phyloP scores from a whole-genome alignment of 2,797 vertebrate species.

The Mormyrus hasselquistii region DNA sequence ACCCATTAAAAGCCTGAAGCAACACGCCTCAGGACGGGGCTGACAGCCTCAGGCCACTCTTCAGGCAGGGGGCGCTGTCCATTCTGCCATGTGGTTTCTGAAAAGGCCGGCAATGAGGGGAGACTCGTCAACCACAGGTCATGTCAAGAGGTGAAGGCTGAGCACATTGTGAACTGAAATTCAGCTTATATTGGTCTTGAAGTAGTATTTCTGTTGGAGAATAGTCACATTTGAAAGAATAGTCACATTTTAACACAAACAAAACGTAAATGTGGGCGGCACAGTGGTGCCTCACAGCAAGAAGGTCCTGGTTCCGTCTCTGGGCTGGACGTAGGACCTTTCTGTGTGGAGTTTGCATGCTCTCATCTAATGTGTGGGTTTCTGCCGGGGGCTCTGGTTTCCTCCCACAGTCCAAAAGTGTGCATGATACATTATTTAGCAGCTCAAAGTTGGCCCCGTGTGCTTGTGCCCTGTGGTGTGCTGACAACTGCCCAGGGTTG shows the following conservation, averaged over 20 bases:
- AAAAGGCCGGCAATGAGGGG: not conserved
- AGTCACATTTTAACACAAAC: not conserved
- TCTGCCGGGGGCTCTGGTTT: no score
- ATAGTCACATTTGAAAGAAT: not conserved
- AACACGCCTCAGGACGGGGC: not conserved
- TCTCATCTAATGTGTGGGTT: no score
- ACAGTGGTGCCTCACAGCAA: no score
- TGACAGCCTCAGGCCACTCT: not conserved
- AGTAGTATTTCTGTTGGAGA: not conserved
- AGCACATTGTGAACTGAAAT: not conserved
- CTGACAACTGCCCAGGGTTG: no score
- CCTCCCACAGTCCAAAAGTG: no score
- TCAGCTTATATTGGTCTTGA: not conserved
- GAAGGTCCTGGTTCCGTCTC: no score
- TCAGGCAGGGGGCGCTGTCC: not conserved
- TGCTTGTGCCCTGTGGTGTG: no score
- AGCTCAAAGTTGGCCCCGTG: no score
- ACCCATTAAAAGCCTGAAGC: not conserved
- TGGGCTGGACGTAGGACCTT: no score
- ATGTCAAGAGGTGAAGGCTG: not conserved
- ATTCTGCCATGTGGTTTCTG: not conserved
- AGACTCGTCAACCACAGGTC: not conserved
- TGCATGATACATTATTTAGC: no score
- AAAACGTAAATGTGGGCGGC: not conserved
- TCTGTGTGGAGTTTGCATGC: no score